These are phyloP conservation scores for Dynastes tityus DNA, from an alignment of 2,888 invertebrate genomes.

Conservation along the genomic window DNA sequence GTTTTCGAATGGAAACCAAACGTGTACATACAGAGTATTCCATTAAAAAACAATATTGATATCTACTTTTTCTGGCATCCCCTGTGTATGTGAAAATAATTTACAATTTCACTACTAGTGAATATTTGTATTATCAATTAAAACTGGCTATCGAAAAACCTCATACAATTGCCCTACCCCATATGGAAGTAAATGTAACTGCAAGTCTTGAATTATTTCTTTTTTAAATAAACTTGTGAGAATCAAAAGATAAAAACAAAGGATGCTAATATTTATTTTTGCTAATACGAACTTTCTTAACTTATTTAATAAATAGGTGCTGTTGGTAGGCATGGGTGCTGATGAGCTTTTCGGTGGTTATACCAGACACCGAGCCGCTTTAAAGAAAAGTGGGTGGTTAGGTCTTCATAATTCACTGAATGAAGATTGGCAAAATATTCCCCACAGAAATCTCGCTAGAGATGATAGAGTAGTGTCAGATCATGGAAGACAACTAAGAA, in stretches of 20 bases:
- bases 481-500: conserved; percentile 87
- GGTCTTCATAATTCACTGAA: conserved; percentile 74
- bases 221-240: not conserved
- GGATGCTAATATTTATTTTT: not conserved
- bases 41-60: no score
- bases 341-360: conserved; percentile 98
- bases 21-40: no score
- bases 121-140: no score
- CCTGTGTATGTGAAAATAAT: no score
- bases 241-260: no score
- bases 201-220: no score
- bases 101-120: no score
- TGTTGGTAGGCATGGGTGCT: conserved; percentile 94
- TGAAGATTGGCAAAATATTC: conserved; percentile 89
- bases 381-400: conserved; percentile 73
- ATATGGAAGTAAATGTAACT: no score
- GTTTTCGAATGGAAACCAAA: no score
- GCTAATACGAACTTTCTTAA: not conserved
- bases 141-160: no score
- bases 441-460: conserved; percentile 91
- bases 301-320: conserved; percentile 72
- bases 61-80: no score
- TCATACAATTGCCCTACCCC: no score
- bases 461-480: conserved; percentile 96
- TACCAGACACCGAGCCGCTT: conserved; percentile 86